These are phyloP conservation scores for Larimichthys crocea DNA, from an alignment of 2,113 vertebrate genomes.

Conservation along the genomic window DNA sequence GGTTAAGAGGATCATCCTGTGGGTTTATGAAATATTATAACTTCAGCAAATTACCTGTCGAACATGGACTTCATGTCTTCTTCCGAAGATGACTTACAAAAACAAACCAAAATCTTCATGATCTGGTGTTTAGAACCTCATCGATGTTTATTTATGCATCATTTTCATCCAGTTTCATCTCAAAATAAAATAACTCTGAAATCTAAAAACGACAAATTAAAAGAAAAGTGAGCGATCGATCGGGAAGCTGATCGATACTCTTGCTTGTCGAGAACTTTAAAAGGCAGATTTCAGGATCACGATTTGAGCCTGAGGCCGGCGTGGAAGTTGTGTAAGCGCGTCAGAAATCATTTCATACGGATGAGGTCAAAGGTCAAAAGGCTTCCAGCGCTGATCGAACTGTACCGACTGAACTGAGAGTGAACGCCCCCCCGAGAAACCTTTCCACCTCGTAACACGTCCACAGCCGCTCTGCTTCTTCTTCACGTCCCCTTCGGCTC, in stretches of 20 bases:
- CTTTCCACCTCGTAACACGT: slow-evolving; percentile 24
- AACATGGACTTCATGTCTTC: not conserved
- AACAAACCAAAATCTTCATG: not conserved
- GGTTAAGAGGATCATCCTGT: not conserved
- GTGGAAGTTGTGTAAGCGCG: not conserved
- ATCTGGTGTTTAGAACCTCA: not conserved
- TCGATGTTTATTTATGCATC: not conserved
- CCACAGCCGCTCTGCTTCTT: not conserved
- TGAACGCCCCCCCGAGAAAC: not conserved
- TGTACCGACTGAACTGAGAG: slow-evolving; percentile 30
- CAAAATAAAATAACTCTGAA: not conserved
- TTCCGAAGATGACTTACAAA: not conserved
- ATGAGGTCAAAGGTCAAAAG: slow-evolving; percentile 4
- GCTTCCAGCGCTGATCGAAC: not conserved
- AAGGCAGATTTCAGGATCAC: not conserved
- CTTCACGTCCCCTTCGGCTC: not conserved
- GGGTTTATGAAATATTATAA: not conserved
- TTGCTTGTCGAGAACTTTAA: not conserved
- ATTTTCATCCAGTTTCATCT: not conserved
- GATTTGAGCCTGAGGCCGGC: not conserved
- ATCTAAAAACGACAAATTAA: not conserved
- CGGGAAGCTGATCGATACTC: not conserved
- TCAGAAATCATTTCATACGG: not conserved
- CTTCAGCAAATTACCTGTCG: not conserved
- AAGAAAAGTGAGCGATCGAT: not conserved